Percentiles rank a stretch among this genome's conserved stretches.
These are phyloP conservation scores for Talpa occidentalis DNA, from an alignment of 2,113 vertebrate species.

Conservation along the genomic window DNA sequence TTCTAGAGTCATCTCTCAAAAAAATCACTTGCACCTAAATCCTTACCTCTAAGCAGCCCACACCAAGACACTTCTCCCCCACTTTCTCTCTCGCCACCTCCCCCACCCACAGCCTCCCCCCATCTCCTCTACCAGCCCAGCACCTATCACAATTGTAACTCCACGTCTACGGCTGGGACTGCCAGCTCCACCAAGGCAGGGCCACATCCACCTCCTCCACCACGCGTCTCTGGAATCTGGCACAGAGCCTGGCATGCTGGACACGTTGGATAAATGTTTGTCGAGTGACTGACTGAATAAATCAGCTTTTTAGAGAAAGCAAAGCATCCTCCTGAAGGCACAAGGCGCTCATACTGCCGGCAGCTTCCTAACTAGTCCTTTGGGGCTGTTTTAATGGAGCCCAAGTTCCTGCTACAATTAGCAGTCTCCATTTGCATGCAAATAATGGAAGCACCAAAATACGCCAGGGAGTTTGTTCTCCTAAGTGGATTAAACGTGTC, in stretches of 20 bases:
- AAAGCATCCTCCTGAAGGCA: background rate
- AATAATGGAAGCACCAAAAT: background rate
- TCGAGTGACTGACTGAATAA: background rate
- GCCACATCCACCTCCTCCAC: accelerated
- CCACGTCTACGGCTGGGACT: accelerated
- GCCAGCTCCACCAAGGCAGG: background rate
- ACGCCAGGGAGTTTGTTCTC: background rate
- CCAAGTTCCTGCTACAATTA: background rate
- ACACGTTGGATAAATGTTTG: background rate
- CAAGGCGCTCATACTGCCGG: background rate
- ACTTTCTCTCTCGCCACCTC: background rate
- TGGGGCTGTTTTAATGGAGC: background rate
- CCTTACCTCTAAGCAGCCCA: background rate
- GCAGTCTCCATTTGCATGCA: slow-evolving; percentile 1
- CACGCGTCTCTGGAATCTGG: background rate
- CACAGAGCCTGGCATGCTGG: background rate
- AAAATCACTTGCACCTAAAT: background rate
- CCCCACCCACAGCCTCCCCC: background rate
- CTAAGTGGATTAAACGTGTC: background rate
- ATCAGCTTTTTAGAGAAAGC: background rate
- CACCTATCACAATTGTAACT: accelerated
- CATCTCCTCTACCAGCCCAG: background rate
- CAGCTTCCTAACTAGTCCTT: slow-evolving; percentile 23
- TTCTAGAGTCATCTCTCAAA: background rate
- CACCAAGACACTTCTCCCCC: background rate